Evolutionary conservation across 35 echinoderm and acorn worm species (phyloP).

Genomic region (Acanthaster planci): DNA sequence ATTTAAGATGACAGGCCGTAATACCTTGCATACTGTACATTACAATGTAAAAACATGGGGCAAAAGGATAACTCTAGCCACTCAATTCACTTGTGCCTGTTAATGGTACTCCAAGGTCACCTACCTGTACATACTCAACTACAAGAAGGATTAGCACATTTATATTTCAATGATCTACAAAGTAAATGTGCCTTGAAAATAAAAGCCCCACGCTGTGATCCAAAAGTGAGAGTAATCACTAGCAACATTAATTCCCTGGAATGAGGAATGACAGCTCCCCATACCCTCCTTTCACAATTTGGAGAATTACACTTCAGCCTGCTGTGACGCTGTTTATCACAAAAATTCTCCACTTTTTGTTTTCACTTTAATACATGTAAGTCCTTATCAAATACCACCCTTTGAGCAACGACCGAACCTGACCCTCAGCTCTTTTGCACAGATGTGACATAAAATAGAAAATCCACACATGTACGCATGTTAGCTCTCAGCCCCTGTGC

Average conservation of each 20-base stretch:
- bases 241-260: slow-evolving; percentile 11
- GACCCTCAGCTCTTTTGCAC: slow-evolving; percentile 1
- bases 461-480: neutral
- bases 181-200: neutral
- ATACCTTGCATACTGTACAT: too few relatives aligned
- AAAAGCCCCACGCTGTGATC: slow-evolving; percentile 16
- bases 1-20: too few relatives aligned
- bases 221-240: neutral
- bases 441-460: neutral
- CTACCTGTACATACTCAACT: too few relatives aligned
- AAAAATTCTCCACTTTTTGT: neutral
- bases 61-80: too few relatives aligned
- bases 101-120: neutral
- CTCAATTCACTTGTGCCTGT: neutral
- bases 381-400: slow-evolving; percentile 7
- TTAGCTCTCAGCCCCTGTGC: neutral
- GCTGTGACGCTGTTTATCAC: too few relatives aligned
- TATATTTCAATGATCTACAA: neutral
- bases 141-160: neutral
- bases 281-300: too few relatives aligned
- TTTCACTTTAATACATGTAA: neutral
- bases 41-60: too few relatives aligned
- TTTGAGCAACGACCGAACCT: slow-evolving; percentile 1
- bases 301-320: too few relatives aligned
- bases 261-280: neutral